Conservation (phyloP, 23 tunicate genomes). For the Aplidium turbinatum region DNA sequence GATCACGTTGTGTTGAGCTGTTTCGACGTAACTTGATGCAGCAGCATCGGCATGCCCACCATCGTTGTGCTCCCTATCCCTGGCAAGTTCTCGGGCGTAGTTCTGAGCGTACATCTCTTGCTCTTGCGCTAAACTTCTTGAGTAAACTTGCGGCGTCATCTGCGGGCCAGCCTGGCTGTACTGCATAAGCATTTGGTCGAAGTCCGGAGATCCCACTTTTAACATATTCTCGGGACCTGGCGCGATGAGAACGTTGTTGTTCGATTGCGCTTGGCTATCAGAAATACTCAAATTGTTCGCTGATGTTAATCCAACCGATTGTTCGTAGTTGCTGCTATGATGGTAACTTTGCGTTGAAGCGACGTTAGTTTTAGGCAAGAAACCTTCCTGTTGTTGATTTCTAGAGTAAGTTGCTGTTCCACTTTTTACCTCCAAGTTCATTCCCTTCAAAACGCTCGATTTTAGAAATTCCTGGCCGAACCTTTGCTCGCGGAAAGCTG, state of each 20-base stretch:
- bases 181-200: conserved; percentile 70
- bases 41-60: conserved; percentile 79
- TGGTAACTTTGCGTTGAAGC: conserved; percentile 11
- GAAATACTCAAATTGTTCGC: conserved; percentile 41
- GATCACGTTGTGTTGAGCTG: conserved; percentile 55
- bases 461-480: conserved; percentile 56
- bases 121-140: conserved; percentile 68
- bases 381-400: background rate
- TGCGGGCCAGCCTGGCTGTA: conserved; percentile 62
- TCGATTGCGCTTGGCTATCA: conserved; percentile 25
- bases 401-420: conserved; percentile 15
- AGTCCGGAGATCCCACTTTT: conserved; percentile 76
- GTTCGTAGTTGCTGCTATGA: conserved; percentile 1
- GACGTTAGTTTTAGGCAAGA: background rate
- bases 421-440: conserved; percentile 60
- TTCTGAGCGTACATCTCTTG: conserved; percentile 91
- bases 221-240: conserved; percentile 71
- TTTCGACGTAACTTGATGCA: conserved; percentile 45
- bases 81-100: conserved; percentile 75
- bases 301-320: background rate
- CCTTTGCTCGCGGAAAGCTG: too few relatives aligned
- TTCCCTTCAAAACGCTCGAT: conserved; percentile 59
- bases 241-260: conserved; percentile 34
- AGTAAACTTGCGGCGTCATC: conserved; percentile 39
- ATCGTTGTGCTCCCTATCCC: conserved; percentile 63